These are phyloP conservation scores for Sesia apiformis DNA, from an alignment of 2,888 invertebrate species.

Conservation along the genomic window DNA sequence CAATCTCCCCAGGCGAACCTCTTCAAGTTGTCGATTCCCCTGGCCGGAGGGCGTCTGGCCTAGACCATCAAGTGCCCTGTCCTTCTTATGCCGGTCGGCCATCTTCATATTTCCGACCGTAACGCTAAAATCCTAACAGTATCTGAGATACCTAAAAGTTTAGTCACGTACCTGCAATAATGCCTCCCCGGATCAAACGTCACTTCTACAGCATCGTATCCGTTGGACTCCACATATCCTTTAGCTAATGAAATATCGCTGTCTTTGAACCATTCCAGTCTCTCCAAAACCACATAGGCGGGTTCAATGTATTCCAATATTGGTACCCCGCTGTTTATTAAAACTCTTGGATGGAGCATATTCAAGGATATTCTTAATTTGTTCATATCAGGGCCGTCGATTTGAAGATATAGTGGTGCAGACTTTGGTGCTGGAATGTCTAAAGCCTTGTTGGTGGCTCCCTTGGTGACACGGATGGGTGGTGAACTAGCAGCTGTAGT, in stretches of 20 bases:
- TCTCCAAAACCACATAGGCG: slow-evolving; percentile 47
- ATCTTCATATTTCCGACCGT: too few species aligned
- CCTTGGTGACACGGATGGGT: slow-evolving; percentile 29
- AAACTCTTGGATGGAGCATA: slow-evolving; percentile 43
- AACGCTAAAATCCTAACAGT: too few species aligned
- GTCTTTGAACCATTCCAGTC: slow-evolving; percentile 53
- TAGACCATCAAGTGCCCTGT: too few species aligned
- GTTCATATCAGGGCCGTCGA: slow-evolving; percentile 44
- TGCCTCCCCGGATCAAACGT: slow-evolving; percentile 49
- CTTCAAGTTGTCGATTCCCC: too few species aligned
- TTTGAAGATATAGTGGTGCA: slow-evolving; percentile 52
- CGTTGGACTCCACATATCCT: slow-evolving; percentile 35
- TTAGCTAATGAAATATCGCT: slow-evolving; percentile 28
- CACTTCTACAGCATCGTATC: slow-evolving; percentile 41
- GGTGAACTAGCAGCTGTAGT: slow-evolving; percentile 40
- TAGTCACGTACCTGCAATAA: slow-evolving; percentile 39
- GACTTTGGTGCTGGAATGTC: slow-evolving; percentile 42
- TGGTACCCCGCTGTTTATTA: slow-evolving; percentile 36
- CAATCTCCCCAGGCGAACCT: too few species aligned
- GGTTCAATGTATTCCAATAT: slow-evolving; percentile 38
- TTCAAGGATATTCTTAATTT: slow-evolving; percentile 33
- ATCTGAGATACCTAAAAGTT: too few species aligned
- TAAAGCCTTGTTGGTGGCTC: slow-evolving; percentile 17
- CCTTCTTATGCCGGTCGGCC: too few species aligned
- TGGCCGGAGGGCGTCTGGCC: too few species aligned